A percentile compares a stretch with the other conserved stretches of the same genome.
These are phyloP conservation scores for Serrognathus titanus DNA, from an alignment of 2,888 invertebrate genomes.

Conservation along the genomic window DNA sequence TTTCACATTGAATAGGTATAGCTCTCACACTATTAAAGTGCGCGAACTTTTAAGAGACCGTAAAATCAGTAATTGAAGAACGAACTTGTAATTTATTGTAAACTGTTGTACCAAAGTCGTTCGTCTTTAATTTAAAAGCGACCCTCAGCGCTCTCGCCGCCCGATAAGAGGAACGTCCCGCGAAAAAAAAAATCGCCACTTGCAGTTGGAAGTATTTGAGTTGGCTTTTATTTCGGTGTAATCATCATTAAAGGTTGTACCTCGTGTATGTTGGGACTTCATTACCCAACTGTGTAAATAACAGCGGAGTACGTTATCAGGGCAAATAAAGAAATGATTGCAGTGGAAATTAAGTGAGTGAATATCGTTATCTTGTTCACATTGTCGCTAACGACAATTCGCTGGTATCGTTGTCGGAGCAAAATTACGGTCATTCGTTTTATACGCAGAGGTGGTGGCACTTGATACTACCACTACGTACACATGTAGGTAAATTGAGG, in stretches of 20 bases:
- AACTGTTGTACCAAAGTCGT: too few species aligned
- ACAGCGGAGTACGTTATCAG: conserved; percentile 7
- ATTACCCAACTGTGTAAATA: neutral
- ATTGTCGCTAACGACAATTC: conserved; percentile 16
- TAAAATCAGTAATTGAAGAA: too few species aligned
- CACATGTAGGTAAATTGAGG: neutral
- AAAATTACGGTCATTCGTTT: conserved; percentile 16
- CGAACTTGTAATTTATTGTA: too few species aligned
- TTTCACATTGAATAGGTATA: too few species aligned
- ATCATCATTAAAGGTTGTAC: neutral
- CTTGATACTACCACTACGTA: neutral
- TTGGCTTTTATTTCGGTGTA: neutral
- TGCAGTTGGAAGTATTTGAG: too few species aligned
- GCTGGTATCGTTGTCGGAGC: conserved; percentile 12
- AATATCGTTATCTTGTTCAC: conserved; percentile 14
- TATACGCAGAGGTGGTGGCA: neutral
- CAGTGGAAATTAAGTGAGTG: conserved; percentile 16
- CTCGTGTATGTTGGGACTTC: neutral
- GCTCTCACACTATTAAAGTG: too few species aligned
- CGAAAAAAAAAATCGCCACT: too few species aligned
- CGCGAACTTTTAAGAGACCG: too few species aligned
- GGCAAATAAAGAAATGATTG: conserved; percentile 15
- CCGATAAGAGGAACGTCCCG: too few species aligned
- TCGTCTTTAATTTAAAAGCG: too few species aligned
- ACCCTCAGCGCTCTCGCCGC: too few species aligned